A percentile compares a stretch with the other conserved stretches of the same genome.
These are phyloP conservation scores for Drosophila funebris DNA, from an alignment of 1,140 invertebrate genomes.

Conservation along the genomic window DNA sequence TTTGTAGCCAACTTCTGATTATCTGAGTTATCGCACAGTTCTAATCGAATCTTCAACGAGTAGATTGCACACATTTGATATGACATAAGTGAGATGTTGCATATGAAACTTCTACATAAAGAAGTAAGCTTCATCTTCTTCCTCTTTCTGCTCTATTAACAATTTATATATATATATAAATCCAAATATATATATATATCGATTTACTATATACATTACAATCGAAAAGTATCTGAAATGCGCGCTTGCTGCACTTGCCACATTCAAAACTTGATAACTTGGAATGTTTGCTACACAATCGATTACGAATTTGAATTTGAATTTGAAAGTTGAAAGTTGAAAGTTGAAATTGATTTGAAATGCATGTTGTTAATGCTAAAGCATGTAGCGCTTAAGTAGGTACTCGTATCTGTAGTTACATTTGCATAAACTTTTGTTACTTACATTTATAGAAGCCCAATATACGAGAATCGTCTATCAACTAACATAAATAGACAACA, in stretches of 20 bases:
- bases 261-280: slow-evolving; percentile 5
- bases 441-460: slow-evolving; percentile 72
- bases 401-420: slow-evolving; percentile 71
- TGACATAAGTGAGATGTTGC: slow-evolving; percentile 11
- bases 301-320: not conserved
- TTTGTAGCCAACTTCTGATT: slow-evolving; percentile 65
- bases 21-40: slow-evolving; percentile 57
- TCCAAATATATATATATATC: not conserved
- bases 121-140: slow-evolving; percentile 18
- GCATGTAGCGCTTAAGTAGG: slow-evolving; percentile 82
- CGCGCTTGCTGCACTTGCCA: slow-evolving; percentile 44
- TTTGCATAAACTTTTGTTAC: slow-evolving; percentile 71
- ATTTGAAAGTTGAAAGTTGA: slow-evolving; percentile 6
- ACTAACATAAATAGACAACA: too few relatives aligned
- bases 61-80: slow-evolving; percentile 22
- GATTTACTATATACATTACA: not conserved
- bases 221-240: slow-evolving; percentile 16
- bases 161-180: not conserved
- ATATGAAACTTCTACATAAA: slow-evolving; percentile 39
- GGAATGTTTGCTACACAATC: slow-evolving; percentile 13
- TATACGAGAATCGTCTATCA: not conserved
- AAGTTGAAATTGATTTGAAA: slow-evolving; percentile 44
- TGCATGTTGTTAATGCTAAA: slow-evolving; percentile 79
- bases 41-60: slow-evolving; percentile 25
- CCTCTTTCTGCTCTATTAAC: slow-evolving; percentile 3